Percentiles rank a stretch among this genome's conserved stretches.
phyloP scores from a whole-genome alignment of 1,140 invertebrate species.

The Vanessa atalanta region DNA sequence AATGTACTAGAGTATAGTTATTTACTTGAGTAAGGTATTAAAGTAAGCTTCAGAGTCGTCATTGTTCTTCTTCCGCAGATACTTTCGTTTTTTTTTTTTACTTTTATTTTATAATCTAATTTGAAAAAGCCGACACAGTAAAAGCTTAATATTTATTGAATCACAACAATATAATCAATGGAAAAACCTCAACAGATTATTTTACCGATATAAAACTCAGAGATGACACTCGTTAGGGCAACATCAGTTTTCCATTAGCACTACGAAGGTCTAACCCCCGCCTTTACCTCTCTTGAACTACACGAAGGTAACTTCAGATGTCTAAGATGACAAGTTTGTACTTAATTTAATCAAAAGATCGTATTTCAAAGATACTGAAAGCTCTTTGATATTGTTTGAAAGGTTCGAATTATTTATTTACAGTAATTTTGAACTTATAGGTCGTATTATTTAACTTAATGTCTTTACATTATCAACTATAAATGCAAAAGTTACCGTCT shows the following conservation, averaged over 20 bases:
- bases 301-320: background rate
- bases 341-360: conserved; percentile 33
- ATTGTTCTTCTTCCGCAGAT: too few relatives aligned
- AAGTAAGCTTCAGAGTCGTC: too few relatives aligned
- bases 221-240: background rate
- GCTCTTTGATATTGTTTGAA: conserved; percentile 6
- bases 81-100: too few relatives aligned
- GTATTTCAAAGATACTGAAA: conserved; percentile 23
- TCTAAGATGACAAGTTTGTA: conserved; percentile 18
- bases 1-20: too few relatives aligned
- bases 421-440: background rate
- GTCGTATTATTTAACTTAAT: background rate
- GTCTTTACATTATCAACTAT: too few relatives aligned
- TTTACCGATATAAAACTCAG: background rate
- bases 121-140: too few relatives aligned
- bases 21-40: too few relatives aligned
- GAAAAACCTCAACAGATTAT: background rate
- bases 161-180: background rate
- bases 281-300: background rate
- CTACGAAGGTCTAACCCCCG: background rate
- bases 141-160: too few relatives aligned
- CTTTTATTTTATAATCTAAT: too few relatives aligned
- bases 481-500: too few relatives aligned
- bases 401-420: conserved; percentile 2
- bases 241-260: conserved; percentile 33